Base-by-base conservation (phyloP, 1,140 invertebrate species). In the Notospermus geniculatus region DNA sequence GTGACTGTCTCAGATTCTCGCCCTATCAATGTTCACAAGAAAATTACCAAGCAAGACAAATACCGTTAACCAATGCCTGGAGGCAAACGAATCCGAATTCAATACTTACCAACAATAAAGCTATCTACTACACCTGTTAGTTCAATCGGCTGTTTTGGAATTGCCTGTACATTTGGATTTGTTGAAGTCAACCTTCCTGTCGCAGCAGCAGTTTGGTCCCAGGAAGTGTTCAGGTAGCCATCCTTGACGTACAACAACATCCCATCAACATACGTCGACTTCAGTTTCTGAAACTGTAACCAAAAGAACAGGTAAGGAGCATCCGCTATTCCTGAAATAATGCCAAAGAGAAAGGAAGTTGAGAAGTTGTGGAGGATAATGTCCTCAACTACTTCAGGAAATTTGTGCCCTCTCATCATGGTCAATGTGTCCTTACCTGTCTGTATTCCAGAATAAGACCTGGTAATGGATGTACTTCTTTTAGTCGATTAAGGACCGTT, bases 101-200 rank as follows among this genome's bases (percentile, higher is more conserved):
- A 17, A 30, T 56, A 25, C 25, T 60, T 63, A 73, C 72, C 75
- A 5, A 70, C 54, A 43, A 76, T 69, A 58, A 59, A 72, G 56
- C 62, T 71, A 22, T 62, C 58, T 25, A 64, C 45, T 54, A 63
- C 69, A 41, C 68, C 56, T 9, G 70, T 67, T 13, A 84, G 70
- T 15, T 60, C 75, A 36, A 84, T 80, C 0, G 82, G 78, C 30
- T 77, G 66, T 68, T 85, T 86, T 1, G 85, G 85, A 50, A 87
- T 82, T 19, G 84, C 82, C 71, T 87, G 86, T 53, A 87, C 72
- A 69, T 87, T 87, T 1, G 86, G 86, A 61, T 82, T 82, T 63
- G 76, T 82, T 17, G 82, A 84, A 0, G 84, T 82, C 17, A 87
- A 79, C 17, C 86, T 78, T 2, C 86, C 86, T 2, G 86, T 87